Base-by-base conservation (phyloP, 2,797 vertebrate genomes). In the Enteromius afrohamiltoni region DNA sequence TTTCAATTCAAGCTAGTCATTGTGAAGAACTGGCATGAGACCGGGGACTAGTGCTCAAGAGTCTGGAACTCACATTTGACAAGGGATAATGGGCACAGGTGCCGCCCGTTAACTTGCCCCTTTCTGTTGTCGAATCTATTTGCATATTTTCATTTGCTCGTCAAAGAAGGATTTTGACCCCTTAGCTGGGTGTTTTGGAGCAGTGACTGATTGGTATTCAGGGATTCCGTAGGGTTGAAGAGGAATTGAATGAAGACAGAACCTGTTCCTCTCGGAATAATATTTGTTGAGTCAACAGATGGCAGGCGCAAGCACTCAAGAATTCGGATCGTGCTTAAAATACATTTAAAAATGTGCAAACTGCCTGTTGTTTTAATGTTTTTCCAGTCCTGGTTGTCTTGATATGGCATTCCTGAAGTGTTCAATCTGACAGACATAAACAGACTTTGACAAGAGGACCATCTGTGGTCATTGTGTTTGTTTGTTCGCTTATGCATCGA, bases 91-190 rank as follows among this genome's bases (percentile, higher is more conserved):
- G 62, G 62, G 34, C 71, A 68, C 81, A 77, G 47, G 81, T 83
- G 73, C 34, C 23, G 8, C 62, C 64, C 23, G 47, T 26, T 67
- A 67, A 55, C 81, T 83, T 53, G 47, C 23, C 19, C 37, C 73
- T 83, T 83, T 83, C 73, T 76, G 81, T 53, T 76, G 55, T 26
- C 29, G 34, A 65, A 77, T 0, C 19, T 3, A 83, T 83, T 83
- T 83, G 81, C 81, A 83, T 83, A 83, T 83, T 83, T 83, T 83
- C 62, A 76, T 83, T 83, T 77, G 81, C 62, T 68, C 7, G 4
- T 76, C 81, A 77, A 83, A 83, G 73, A 42, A 58, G 73, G 73
- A 68, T 83, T 76, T 55, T 83, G 81, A 83, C 60, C 47, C 76
- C 45, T 64, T 79, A 64, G 83, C 11, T 7, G 67, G 55, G 67